These are phyloP conservation scores for Megamerina dolium DNA, from an alignment of 2,888 invertebrate species.

Conservation along the genomic window DNA sequence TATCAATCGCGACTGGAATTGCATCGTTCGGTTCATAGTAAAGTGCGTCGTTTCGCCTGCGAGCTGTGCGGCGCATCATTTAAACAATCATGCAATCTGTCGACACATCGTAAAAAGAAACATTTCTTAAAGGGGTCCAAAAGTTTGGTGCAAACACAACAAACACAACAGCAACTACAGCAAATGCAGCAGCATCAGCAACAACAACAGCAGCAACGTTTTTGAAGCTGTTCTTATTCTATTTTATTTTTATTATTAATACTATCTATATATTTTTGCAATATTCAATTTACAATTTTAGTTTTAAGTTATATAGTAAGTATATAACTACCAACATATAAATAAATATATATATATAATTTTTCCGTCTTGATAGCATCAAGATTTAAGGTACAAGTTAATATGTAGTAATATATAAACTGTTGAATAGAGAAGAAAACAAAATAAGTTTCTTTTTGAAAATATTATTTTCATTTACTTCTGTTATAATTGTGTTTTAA, in stretches of 20 bases:
- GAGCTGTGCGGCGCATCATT: conserved; percentile 41
- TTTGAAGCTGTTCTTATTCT: no score
- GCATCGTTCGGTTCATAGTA: conserved; percentile 42
- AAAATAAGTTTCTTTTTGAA: no score
- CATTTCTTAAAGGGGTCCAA: conserved; percentile 38
- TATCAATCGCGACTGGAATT: conserved; percentile 42
- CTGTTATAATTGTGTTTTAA: no score
- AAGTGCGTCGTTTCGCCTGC: conserved; percentile 41
- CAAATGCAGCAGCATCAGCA: no score
- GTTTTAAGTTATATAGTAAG: no score
- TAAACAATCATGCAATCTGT: conserved; percentile 41
- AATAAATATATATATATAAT: no score
- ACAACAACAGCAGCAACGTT: no score
- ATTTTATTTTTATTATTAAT: background rate
- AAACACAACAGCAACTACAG: conserved; percentile 17
- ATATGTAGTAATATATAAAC: no score
- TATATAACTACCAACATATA: no score
- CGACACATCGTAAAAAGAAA: conserved; percentile 43
- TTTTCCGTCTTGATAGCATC: background rate
- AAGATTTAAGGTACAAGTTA: background rate
- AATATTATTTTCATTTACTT: no score
- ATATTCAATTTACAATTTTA: background rate
- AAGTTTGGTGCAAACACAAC: conserved; percentile 16
- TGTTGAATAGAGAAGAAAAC: no score
- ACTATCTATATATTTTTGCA: background rate